phyloP scores from a whole-genome alignment of 2,113 vertebrate species.

The Phainopepla nitens region DNA sequence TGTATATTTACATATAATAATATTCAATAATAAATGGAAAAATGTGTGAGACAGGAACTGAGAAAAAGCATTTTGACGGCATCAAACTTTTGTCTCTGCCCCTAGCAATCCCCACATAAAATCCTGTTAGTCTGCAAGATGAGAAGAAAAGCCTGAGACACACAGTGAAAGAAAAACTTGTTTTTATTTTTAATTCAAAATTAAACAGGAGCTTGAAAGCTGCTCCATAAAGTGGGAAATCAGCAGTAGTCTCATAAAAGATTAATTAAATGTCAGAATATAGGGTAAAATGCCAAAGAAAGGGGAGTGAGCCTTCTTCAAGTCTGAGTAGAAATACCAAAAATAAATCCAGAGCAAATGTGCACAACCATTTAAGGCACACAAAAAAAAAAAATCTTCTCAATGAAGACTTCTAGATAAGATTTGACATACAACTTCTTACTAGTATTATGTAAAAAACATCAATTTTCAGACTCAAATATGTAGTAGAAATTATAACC shows the following conservation, averaged over 20 bases:
- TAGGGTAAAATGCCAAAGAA: not conserved
- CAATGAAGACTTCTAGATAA: not conserved
- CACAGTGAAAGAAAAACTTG: not conserved
- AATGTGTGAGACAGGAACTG: not conserved
- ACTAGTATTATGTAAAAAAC: not conserved
- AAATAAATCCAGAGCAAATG: not conserved
- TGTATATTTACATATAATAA: not conserved
- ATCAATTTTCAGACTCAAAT: not conserved
- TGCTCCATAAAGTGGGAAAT: not conserved
- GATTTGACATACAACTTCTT: not conserved
- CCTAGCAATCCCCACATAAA: not conserved
- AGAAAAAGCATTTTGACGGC: not conserved
- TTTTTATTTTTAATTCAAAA: not conserved
- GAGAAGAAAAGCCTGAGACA: not conserved
- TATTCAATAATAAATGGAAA: not conserved
- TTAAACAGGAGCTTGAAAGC: not conserved
- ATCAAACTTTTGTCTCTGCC: not conserved
- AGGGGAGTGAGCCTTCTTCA: not conserved
- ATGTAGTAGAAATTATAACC: not conserved
- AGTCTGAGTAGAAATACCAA: not conserved
- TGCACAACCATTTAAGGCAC: not conserved
- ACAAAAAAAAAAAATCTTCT: not conserved
- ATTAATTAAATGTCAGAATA: not conserved
- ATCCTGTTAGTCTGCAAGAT: not conserved
- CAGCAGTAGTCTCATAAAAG: not conserved